Percentiles rank a stretch among this genome's conserved stretches.
Conservation (phyloP, 2,888 invertebrate genomes). For the Cynaeus angustus region DNA sequence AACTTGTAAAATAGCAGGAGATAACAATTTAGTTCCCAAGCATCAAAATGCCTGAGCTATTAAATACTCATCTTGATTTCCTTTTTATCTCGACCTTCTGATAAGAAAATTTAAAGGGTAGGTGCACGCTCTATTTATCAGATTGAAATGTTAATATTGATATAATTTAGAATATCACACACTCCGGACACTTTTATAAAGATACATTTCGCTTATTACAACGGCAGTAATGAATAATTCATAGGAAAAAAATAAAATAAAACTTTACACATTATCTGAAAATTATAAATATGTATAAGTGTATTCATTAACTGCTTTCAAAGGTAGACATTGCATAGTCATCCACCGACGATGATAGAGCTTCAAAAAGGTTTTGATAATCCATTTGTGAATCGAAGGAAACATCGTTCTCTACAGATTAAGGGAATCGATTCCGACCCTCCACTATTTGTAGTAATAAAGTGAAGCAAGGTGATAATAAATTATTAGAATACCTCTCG, state of each 20-base stretch:
- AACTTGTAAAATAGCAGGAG: too few relatives aligned
- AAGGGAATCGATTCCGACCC: slow-evolving; percentile 43
- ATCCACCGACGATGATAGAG: slow-evolving; percentile 17
- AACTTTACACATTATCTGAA: slow-evolving; percentile 33
- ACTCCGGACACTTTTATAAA: not conserved
- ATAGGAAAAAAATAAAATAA: slow-evolving; percentile 19
- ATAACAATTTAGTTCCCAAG: too few relatives aligned
- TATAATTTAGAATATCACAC: not conserved
- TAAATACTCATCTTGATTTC: too few relatives aligned
- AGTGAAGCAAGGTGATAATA: slow-evolving; percentile 46
- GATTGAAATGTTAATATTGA: slow-evolving; percentile 14
- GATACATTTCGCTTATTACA: slow-evolving; percentile 11
- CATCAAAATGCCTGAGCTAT: not conserved
- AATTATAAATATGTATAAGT: slow-evolving; percentile 39
- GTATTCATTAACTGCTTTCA: slow-evolving; percentile 18
- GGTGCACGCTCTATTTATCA: not conserved
- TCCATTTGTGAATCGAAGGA: slow-evolving; percentile 10
- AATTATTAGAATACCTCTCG: slow-evolving; percentile 47
- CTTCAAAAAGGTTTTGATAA: slow-evolving; percentile 1
- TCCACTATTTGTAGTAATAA: slow-evolving; percentile 43
- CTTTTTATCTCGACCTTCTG: not conserved
- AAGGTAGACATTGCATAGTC: slow-evolving; percentile 32
- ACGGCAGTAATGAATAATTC: slow-evolving; percentile 22
- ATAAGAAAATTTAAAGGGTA: slow-evolving; percentile 5
- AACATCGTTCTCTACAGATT: slow-evolving; percentile 26